Conservation (phyloP, 2,113 vertebrate species). For the Leiothrix lutea region DNA sequence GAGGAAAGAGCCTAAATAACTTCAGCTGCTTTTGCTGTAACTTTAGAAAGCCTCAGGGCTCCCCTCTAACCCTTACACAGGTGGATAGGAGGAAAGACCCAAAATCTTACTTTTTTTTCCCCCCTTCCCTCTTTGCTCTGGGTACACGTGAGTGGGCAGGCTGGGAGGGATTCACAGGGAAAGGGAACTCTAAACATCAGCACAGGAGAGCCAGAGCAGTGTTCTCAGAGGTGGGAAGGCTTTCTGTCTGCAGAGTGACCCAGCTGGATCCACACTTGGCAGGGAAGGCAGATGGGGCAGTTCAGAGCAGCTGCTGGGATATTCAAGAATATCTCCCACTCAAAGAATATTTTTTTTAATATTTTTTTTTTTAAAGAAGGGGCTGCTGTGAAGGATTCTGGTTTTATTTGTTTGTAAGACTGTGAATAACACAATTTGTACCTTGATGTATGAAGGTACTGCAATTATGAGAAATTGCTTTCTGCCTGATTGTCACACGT, state of each 20-base stretch:
- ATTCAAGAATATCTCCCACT: background rate
- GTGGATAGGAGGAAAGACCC: background rate
- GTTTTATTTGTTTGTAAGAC: constrained; percentile 1
- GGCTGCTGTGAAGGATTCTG: background rate
- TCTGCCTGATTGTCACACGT: background rate
- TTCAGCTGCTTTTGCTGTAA: background rate
- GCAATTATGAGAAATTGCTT: constrained; percentile 12
- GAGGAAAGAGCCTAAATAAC: background rate
- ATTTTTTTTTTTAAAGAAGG: background rate
- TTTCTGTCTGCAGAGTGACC: background rate
- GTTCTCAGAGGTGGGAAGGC: background rate
- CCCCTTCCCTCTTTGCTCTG: background rate
- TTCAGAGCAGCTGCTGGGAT: background rate
- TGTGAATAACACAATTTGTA: constrained; percentile 27
- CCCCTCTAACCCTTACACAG: background rate
- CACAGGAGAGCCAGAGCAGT: background rate
- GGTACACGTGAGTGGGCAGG: accelerated
- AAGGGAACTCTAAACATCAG: background rate
- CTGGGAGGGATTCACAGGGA: background rate
- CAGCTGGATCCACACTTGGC: background rate
- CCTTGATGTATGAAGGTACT: constrained; percentile 29
- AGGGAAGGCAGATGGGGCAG: background rate
- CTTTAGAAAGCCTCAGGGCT: background rate
- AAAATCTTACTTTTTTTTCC: background rate
- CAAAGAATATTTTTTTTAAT: background rate